Percentiles rank a stretch among this genome's conserved stretches.
Evolutionary conservation across 2,797 vertebrate species (phyloP).

Genomic region (Pseudomugil gertrudae): DNA sequence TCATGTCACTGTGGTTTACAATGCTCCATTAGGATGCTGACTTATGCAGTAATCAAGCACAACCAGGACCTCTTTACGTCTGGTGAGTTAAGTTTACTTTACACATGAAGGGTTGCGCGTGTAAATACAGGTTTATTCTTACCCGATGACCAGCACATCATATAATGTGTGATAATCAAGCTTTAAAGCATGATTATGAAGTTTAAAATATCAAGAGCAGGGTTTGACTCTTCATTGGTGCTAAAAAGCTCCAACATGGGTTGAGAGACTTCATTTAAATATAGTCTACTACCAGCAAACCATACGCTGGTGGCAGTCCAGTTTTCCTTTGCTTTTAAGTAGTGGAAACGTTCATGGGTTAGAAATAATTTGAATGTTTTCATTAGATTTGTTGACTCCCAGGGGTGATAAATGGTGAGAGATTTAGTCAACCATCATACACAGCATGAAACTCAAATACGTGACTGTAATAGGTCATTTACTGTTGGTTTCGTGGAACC

Average conservation of each 20-base stretch:
- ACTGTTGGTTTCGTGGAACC: constrained; percentile 4
- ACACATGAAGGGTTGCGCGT: background rate
- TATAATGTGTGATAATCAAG: background rate
- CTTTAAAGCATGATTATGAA: no score
- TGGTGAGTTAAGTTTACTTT: background rate
- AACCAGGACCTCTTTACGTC: background rate
- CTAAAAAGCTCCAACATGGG: no score
- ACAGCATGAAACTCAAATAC: constrained; percentile 36
- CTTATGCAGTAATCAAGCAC: background rate
- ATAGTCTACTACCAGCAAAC: background rate
- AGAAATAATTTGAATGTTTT: constrained; percentile 43
- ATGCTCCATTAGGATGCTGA: background rate
- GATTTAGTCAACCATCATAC: constrained; percentile 63
- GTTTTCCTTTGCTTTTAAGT: constrained; percentile 19
- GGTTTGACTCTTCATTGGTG: no score
- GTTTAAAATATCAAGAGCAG: no score
- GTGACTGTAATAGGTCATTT: constrained; percentile 33
- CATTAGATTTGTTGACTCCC: constrained; percentile 22
- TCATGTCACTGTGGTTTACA: background rate
- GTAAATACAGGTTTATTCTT: background rate
- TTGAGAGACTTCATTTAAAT: background rate
- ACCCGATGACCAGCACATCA: background rate
- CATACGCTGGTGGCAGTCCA: no score
- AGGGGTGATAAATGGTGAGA: constrained; percentile 54
- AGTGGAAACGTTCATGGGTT: constrained; percentile 14